These are phyloP conservation scores for Apoda limacodes DNA, from an alignment of 2,888 invertebrate species.

Conservation along the genomic window DNA sequence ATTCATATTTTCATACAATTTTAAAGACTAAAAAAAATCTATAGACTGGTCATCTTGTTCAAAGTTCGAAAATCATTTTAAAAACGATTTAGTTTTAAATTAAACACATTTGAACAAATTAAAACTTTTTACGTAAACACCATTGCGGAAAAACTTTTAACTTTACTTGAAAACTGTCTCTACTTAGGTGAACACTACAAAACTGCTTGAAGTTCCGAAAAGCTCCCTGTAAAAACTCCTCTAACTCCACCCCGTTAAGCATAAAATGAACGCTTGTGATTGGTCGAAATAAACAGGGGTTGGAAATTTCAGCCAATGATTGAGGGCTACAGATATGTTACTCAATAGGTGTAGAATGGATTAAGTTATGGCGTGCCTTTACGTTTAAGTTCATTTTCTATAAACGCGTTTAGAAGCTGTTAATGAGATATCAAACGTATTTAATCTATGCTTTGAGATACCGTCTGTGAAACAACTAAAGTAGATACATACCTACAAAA, in stretches of 20 bases:
- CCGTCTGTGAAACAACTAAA: no score
- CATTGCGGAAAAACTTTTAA: constrained; percentile 20
- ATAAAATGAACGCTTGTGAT: constrained; percentile 34
- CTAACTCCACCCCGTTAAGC: constrained; percentile 53
- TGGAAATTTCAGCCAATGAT: constrained; percentile 50
- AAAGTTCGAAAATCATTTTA: no score
- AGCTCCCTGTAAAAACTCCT: constrained; percentile 50
- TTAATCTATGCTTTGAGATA: no score
- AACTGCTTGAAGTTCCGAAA: constrained; percentile 53
- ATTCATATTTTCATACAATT: no score
- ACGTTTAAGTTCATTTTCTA: constrained; percentile 46
- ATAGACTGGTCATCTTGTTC: no score
- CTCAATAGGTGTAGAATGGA: constrained; percentile 66
- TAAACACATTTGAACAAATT: no score
- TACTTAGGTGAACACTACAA: constrained; percentile 29
- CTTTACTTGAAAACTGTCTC: neutral
- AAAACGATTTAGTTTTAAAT: no score
- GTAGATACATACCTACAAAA: no score
- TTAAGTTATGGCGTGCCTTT: constrained; percentile 58
- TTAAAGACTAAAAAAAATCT: no score
- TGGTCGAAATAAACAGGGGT: constrained; percentile 49
- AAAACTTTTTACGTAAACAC: constrained; percentile 19
- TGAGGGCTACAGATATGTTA: no score
- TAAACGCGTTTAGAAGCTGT: constrained; percentile 47
- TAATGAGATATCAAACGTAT: constrained; percentile 43